Evolutionary conservation across 2,888 invertebrate species (phyloP), one percentile per base, ranked within the genome.

Genomic region (Bruchidius siliquastri): DNA sequence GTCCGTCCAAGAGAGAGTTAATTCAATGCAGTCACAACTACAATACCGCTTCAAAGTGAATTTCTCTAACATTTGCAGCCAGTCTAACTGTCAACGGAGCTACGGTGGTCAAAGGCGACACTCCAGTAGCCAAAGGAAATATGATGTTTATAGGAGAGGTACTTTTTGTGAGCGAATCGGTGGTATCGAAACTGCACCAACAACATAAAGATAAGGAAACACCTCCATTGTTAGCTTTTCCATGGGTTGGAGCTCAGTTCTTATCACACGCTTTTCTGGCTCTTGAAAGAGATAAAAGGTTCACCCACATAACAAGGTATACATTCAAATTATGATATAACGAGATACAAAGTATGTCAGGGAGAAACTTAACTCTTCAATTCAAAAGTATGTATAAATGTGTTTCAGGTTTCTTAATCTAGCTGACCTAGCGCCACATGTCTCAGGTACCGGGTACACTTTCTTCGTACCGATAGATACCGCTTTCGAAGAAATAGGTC

Each of bases 401-500:
- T n/a, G 1, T 49, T 49, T 49, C 49, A 68, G 68, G 20, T 90
- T 90, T 82, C 84, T 91, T n/a, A 91, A 90, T 83, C 86, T 89
- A 78, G 90, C 90, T 0, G 90, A 91, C 82, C 87, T 91, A 72
- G 90, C 90, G 0, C 90, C 90, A 2, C 89, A 89, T 78, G 88
- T 91, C 70, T 89, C 90, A 22, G 90, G 90, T n/a, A 89, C 90
- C 21, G 90, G 90, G 75, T 91, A 91, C 83, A 92, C 93, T 0
- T 90, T 93, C 82, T 91, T 93, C 83, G 92, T 92, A 71, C 93
- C 92, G 8, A 90, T 88, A 8, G 92, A 93, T 84, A 88, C 87
- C 66, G 92, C 92, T 0, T 92, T 93, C 82, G 88, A 89, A 78
- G 87, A 88, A 77, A 83, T 90, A n/a, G 90, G 91, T 18, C 87